phyloP scores from a whole-genome alignment of 1,140 invertebrate species.

The Drosophila trapezifrons region DNA sequence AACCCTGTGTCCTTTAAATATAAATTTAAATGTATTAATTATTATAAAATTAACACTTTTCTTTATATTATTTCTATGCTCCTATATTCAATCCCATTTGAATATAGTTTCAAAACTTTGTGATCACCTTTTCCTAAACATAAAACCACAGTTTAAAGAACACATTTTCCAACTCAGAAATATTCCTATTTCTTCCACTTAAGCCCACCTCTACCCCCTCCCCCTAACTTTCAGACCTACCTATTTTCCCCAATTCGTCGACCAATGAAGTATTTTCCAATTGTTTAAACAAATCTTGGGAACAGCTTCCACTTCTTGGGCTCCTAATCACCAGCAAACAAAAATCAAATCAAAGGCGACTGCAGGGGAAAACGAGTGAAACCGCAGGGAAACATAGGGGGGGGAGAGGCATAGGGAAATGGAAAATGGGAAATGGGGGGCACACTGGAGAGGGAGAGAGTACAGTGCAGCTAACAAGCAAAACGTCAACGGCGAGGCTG shows the following conservation, averaged over 20 bases:
- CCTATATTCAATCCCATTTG: no score
- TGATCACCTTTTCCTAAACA: no score
- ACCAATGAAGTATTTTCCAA: conserved; percentile 21
- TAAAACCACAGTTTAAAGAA: no score
- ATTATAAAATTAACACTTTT: no score
- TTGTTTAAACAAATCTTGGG: conserved; percentile 51
- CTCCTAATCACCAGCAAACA: conserved; percentile 78
- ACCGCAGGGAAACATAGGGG: conserved; percentile 5
- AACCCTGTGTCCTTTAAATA: no score
- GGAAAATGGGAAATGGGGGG: neutral
- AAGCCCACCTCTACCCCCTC: no score
- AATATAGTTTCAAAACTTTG: no score
- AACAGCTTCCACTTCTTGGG: conserved; percentile 15
- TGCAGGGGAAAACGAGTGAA: conserved; percentile 6
- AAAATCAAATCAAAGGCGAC: conserved; percentile 79
- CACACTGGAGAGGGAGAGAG: conserved; percentile 9
- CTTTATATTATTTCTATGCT: no score
- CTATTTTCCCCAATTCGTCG: neutral
- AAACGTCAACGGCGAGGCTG: conserved; percentile 67
- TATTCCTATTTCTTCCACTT: no score
- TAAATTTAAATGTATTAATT: no score
- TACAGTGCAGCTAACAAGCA: conserved; percentile 69
- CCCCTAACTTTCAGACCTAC: neutral
- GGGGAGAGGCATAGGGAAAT: neutral
- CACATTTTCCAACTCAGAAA: neutral